Base-by-base conservation (phyloP, 2,888 invertebrate genomes). In the Athetis lepigone region DNA sequence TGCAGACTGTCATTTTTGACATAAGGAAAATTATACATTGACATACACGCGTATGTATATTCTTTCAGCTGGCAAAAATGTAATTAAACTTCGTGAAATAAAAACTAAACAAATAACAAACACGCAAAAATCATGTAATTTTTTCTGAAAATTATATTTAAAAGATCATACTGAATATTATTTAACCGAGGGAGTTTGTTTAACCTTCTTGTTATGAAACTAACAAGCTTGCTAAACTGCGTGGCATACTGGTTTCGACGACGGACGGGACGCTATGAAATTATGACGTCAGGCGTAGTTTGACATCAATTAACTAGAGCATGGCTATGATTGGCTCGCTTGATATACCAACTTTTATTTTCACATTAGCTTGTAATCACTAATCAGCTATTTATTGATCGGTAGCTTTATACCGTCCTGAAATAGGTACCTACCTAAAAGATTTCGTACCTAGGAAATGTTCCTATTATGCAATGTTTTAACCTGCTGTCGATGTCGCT, bases 221-320 rank as follows among this genome's bases (percentile, higher is more conserved):
- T 3, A 66, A 63, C 19, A 63, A 45, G 29, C 43, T 45, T 45
- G 29, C 6, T 18, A 63, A 29, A 1, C 4, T 33, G 33, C 36
- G 55, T 66, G 55, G 62, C 43, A 33, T 33, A 43, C n/a, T 43
- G 43, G 29, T 55, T 45, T 63, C 37, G 29, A 67, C 70, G 36
- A 67, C 70, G 36, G 66, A 70, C 50, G 70, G 36, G 66, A 69
- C 51, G 66, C 66, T 66, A 39, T 13, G 37, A 45, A 39, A 46
- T 4, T 47, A 70, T 70, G 70, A 70, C 52, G 70, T 33, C 33
- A 33, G 13, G 2, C 11, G 11, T 33, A 50, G 40, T 4, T 71
- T 65, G 66, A 51, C 56, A 51, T 65, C 51, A 51, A 69, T 27
- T 58, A 57, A 11, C 23, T 70, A 51, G 36, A 50, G 58, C 59